A percentile compares a stretch with the other conserved stretches of the same genome.
These are phyloP conservation scores for Mantis religiosa DNA, from an alignment of 2,888 invertebrate genomes.

Conservation along the genomic window DNA sequence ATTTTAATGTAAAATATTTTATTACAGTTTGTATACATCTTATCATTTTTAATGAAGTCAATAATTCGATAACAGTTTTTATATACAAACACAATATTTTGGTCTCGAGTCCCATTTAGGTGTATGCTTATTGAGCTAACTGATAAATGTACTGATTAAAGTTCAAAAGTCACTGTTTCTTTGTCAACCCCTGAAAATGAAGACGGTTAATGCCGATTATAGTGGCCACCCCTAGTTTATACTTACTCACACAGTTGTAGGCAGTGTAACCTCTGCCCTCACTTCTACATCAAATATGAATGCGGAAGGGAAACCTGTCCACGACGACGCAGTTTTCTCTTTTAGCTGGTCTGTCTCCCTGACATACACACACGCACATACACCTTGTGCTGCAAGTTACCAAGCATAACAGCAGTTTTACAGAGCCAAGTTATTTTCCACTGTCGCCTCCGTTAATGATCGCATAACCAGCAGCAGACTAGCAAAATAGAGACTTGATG, in stretches of 20 bases:
- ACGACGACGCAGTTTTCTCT: neutral
- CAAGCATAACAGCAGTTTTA: conserved; percentile 12
- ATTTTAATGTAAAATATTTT: too few relatives aligned
- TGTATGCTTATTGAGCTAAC: too few relatives aligned
- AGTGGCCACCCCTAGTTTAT: conserved; percentile 6
- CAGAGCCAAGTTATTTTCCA: conserved; percentile 23
- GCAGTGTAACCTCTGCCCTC: neutral
- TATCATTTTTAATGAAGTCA: too few relatives aligned
- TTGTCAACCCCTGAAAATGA: too few relatives aligned
- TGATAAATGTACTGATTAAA: too few relatives aligned
- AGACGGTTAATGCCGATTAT: neutral
- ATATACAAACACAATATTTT: too few relatives aligned
- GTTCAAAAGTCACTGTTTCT: too few relatives aligned
- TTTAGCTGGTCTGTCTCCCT: neutral
- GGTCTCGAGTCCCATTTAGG: too few relatives aligned
- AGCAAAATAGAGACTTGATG: neutral
- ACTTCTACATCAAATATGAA: conserved; percentile 20
- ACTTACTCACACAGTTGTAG: conserved; percentile 1
- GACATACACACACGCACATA: too few relatives aligned
- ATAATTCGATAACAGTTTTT: too few relatives aligned
- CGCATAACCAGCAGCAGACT: neutral
- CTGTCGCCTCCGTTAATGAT: conserved; percentile 18
- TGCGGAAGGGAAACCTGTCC: neutral
- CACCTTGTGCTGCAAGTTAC: neutral
- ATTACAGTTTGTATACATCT: too few relatives aligned